phyloP scores from a whole-genome alignment of 2,113 vertebrate genomes.

The Tretioscincus oriximinensis region DNA sequence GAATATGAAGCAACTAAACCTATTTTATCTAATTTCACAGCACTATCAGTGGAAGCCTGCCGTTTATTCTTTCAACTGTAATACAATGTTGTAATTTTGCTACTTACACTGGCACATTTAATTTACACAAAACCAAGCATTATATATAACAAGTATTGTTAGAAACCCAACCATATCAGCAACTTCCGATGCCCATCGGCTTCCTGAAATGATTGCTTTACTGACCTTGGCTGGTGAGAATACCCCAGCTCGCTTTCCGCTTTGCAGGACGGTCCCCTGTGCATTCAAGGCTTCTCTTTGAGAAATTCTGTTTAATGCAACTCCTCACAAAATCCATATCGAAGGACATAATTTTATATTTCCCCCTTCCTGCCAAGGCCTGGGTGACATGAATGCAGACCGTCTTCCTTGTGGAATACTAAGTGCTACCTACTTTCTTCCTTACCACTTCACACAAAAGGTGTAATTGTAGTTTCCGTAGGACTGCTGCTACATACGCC shows the following conservation, averaged over 20 bases:
- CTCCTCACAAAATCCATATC: conserved; percentile 61
- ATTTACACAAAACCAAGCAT: conserved; percentile 30
- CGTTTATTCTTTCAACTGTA: conserved; percentile 22
- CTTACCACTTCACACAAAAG: conserved; percentile 44
- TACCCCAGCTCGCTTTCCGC: conserved; percentile 86
- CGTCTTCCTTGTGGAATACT: conserved; percentile 40
- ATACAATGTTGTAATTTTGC: background rate
- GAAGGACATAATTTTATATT: conserved; percentile 72
- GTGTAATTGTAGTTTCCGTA: conserved; percentile 54
- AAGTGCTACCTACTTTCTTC: conserved; percentile 43
- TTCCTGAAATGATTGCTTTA: conserved; percentile 60
- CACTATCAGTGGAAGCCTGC: conserved; percentile 7
- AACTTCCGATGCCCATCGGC: conserved; percentile 10
- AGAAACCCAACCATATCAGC: conserved; percentile 38
- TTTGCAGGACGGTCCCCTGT: conserved; percentile 70
- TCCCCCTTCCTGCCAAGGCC: conserved; percentile 46
- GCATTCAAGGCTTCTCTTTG: conserved; percentile 71
- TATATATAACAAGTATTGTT: conserved; percentile 39
- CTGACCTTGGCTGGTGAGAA: conserved; percentile 97
- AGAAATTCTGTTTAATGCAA: conserved; percentile 57
- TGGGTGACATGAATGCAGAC: conserved; percentile 48
- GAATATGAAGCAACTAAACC: conserved; percentile 47
- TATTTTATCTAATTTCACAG: conserved; percentile 30
- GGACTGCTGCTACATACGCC: conserved; percentile 48
- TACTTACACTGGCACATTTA: conserved; percentile 29